A percentile compares a stretch with the other conserved stretches of the same genome.
Conservation (phyloP, 2,888 invertebrate species). For the Petrolisthes cinctipes region DNA sequence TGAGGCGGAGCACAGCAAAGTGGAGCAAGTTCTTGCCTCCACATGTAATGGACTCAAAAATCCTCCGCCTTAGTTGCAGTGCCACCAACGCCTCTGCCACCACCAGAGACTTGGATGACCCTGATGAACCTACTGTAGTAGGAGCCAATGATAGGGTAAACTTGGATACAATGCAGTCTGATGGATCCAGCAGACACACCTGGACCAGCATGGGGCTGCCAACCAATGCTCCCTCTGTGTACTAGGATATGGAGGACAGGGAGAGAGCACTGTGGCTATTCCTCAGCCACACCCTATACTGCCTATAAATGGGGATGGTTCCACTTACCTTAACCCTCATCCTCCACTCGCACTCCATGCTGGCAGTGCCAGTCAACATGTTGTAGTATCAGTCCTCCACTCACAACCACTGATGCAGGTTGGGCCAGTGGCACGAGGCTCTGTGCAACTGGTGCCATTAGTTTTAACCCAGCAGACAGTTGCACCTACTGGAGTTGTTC, state of each 20-base stretch:
- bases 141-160: not conserved
- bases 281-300: not conserved
- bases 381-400: not conserved
- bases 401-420: not conserved
- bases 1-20: conserved; percentile 35
- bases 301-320: not conserved
- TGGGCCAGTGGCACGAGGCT: not conserved
- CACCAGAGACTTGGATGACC: not conserved
- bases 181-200: not conserved
- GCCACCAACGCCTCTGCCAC: not conserved
- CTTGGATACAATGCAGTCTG: not conserved
- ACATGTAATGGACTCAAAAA: conserved; percentile 5
- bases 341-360: not conserved
- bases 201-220: not conserved
- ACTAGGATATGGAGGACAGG: not conserved
- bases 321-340: not conserved
- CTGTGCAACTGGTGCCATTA: conserved; percentile 16
- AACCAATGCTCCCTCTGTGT: conserved; percentile 4
- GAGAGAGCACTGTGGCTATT: not conserved
- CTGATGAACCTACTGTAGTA: not conserved
- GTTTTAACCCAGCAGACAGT: conserved; percentile 16
- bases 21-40: conserved; percentile 37
- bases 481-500: conserved; percentile 15
- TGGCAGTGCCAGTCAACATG: not conserved
- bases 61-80: not conserved